phyloP scores from a whole-genome alignment of 2,113 vertebrate species.

The Nanorana parkeri region DNA sequence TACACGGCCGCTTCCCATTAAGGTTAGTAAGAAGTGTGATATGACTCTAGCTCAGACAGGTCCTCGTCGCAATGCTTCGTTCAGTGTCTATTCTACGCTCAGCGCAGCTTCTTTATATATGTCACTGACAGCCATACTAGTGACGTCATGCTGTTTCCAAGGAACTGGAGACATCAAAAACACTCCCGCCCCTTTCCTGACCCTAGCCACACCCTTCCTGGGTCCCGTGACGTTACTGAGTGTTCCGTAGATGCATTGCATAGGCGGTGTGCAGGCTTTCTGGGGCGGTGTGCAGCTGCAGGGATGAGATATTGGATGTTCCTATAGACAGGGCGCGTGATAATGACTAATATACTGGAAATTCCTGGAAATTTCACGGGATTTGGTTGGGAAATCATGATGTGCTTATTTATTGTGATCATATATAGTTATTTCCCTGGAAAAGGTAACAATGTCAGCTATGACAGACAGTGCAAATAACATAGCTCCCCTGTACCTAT shows the following conservation, averaged over 20 bases:
- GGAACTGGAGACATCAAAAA: background rate
- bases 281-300: too few species aligned
- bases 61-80: background rate
- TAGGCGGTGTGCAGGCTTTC: too few species aligned
- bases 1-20: slow-evolving; percentile 35
- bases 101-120: slow-evolving; percentile 4
- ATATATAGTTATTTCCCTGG: too few species aligned
- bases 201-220: background rate
- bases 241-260: background rate
- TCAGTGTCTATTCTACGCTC: background rate
- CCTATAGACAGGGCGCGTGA: background rate
- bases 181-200: background rate
- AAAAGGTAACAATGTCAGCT: too few species aligned
- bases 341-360: background rate
- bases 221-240: background rate
- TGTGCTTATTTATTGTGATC: background rate
- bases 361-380: background rate
- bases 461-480: too few species aligned
- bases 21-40: background rate
- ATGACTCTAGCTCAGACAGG: background rate
- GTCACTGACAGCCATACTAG: background rate
- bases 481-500: too few species aligned
- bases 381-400: background rate
- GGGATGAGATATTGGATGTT: background rate
- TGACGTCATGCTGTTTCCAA: slow-evolving; percentile 6